A percentile compares a stretch with the other conserved stretches of the same genome.
These are phyloP conservation scores for Zoroaster sp. DNA, from an alignment of 53 echinoderm and acorn worm species.

Conservation along the genomic window DNA sequence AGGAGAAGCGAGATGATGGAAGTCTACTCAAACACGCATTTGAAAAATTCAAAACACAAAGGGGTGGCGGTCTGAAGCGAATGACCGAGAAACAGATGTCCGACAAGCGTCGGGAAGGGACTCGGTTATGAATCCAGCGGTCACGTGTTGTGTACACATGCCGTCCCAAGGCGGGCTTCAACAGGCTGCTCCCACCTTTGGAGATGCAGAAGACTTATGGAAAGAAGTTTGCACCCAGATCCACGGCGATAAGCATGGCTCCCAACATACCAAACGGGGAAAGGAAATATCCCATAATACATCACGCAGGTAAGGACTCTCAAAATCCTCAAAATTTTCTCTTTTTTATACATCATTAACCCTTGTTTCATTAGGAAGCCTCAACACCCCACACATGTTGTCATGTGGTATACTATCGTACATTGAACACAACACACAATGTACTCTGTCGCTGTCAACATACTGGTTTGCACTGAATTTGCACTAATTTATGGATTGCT, in stretches of 20 bases:
- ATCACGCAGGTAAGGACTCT: slow-evolving; percentile 65
- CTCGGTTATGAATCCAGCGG: slow-evolving; percentile 35
- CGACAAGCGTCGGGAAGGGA: slow-evolving; percentile 41
- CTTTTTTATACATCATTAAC: too few relatives aligned
- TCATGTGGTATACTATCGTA: too few relatives aligned
- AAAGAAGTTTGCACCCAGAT: slow-evolving; percentile 6
- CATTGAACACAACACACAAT: too few relatives aligned
- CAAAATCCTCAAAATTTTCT: too few relatives aligned
- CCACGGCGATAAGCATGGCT: too few relatives aligned
- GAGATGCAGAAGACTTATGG: not conserved
- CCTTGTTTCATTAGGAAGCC: too few relatives aligned
- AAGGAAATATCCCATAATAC: slow-evolving; percentile 63
- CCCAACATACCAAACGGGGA: slow-evolving; percentile 27
- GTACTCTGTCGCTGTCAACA: too few relatives aligned
- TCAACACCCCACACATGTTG: too few relatives aligned
- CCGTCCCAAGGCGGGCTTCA: slow-evolving; percentile 1
- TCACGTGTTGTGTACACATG: slow-evolving; percentile 20
- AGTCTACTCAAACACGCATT: not conserved
- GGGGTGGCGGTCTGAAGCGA: slow-evolving; percentile 5
- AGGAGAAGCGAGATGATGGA: slow-evolving; percentile 45
- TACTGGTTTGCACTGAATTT: too few relatives aligned
- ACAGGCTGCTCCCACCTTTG: not conserved
- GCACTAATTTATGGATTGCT: too few relatives aligned
- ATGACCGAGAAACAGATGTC: slow-evolving; percentile 28
- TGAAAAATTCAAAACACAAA: not conserved